Evolutionary conservation across 2,888 invertebrate genomes (phyloP).

Genomic region (Chloromyia formosa): DNA sequence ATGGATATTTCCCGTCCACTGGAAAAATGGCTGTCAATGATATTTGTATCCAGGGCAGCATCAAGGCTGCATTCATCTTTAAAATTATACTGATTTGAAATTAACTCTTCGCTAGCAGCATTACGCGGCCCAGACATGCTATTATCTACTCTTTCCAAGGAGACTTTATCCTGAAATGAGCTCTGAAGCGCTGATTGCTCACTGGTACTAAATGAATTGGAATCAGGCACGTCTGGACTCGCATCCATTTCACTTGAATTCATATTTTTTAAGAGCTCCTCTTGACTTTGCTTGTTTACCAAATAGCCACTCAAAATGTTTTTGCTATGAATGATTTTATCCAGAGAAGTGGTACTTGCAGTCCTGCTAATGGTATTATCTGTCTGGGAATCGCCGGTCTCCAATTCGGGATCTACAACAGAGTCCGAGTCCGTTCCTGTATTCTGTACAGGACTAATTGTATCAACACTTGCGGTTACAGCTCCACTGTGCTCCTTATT

Average conservation of each 20-base stretch:
- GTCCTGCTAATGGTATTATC: background rate
- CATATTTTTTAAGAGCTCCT: conserved; percentile 47
- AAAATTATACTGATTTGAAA: too few species aligned
- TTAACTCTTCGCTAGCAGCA: too few species aligned
- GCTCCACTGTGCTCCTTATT: background rate
- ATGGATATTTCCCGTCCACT: too few species aligned
- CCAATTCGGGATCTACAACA: background rate
- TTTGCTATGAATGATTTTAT: conserved; percentile 52
- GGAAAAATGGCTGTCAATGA: too few species aligned
- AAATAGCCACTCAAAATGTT: conserved; percentile 53
- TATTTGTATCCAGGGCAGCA: too few species aligned
- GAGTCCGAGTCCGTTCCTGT: background rate
- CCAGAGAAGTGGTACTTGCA: conserved; percentile 36
- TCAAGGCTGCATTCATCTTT: too few species aligned
- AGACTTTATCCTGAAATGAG: too few species aligned
- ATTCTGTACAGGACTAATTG: conserved; percentile 21
- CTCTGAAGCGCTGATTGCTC: too few species aligned
- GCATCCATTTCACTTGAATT: background rate
- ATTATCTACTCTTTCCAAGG: too few species aligned
- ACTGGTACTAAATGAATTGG: too few species aligned
- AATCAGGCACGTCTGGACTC: too few species aligned
- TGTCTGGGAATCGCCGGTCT: background rate
- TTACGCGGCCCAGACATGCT: too few species aligned
- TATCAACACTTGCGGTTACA: background rate
- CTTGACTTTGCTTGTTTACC: conserved; percentile 53